Evolutionary conservation across 2,113 vertebrate species (phyloP).

Genomic region (Ovis aries): ARS-UI_Ramb_v3.0 NC_056054.1:49275501-49276000

Average conservation of each 20-base stretch:
- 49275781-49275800: constrained; percentile 39
- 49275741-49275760: constrained; percentile 68
- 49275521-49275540: neutral
- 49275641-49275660: neutral
- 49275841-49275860: constrained; percentile 54
- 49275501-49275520: neutral
- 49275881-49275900: constrained; percentile 13
- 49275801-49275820: constrained; percentile 58
- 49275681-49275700: constrained; percentile 63
- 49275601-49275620: neutral
- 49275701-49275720: constrained; percentile 65
- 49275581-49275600: neutral
- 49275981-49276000: neutral
- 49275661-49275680: constrained; percentile 31
- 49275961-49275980: neutral
- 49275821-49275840: constrained; percentile 50
- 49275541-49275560: neutral
- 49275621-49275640: neutral
- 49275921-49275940: neutral
- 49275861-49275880: constrained; percentile 58
- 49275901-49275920: neutral
- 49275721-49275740: constrained; percentile 62
- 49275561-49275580: neutral
- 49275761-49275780: constrained; percentile 61
- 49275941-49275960: neutral